Percentiles rank a stretch among this genome's conserved stretches.
These are phyloP conservation scores for Pithys albifrons DNA, from an alignment of 2,113 vertebrate species.

Conservation along the genomic window DNA sequence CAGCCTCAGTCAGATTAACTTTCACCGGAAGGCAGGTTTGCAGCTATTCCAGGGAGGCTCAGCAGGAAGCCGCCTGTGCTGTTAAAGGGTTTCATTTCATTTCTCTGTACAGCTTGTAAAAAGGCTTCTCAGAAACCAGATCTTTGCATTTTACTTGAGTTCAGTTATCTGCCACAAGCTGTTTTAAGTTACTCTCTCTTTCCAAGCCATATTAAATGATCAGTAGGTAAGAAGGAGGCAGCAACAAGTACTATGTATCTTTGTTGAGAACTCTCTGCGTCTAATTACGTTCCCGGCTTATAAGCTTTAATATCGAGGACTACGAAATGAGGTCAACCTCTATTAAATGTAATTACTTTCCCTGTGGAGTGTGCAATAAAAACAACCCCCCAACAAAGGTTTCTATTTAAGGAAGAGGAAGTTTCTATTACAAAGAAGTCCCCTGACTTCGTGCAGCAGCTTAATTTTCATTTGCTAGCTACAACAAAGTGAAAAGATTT, in stretches of 20 bases:
- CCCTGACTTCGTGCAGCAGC: background rate
- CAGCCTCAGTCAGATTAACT: background rate
- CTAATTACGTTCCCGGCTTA: background rate
- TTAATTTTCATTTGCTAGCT: background rate
- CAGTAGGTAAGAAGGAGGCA: background rate
- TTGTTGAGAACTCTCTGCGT: background rate
- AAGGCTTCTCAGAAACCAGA: slow-evolving; percentile 45
- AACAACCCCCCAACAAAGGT: slow-evolving; percentile 36
- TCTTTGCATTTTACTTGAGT: slow-evolving; percentile 4
- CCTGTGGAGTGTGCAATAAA: slow-evolving; percentile 7
- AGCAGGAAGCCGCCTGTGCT: background rate
- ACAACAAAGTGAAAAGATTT: background rate
- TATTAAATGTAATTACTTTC: slow-evolving; percentile 23
- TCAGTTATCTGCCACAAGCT: background rate
- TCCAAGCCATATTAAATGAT: background rate
- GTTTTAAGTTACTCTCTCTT: slow-evolving; percentile 42
- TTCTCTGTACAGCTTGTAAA: background rate
- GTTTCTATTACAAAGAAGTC: slow-evolving; percentile 2
- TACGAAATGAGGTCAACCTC: slow-evolving; percentile 31
- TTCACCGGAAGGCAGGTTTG: background rate
- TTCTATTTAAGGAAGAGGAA: background rate
- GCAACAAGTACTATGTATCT: background rate
- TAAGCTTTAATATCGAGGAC: background rate
- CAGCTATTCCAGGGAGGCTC: background rate
- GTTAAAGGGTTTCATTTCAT: background rate